A percentile compares a stretch with the other conserved stretches of the same genome.
These are phyloP conservation scores for Probosciger aterrimus DNA, from an alignment of 2,113 vertebrate species.

Conservation along the genomic window DNA sequence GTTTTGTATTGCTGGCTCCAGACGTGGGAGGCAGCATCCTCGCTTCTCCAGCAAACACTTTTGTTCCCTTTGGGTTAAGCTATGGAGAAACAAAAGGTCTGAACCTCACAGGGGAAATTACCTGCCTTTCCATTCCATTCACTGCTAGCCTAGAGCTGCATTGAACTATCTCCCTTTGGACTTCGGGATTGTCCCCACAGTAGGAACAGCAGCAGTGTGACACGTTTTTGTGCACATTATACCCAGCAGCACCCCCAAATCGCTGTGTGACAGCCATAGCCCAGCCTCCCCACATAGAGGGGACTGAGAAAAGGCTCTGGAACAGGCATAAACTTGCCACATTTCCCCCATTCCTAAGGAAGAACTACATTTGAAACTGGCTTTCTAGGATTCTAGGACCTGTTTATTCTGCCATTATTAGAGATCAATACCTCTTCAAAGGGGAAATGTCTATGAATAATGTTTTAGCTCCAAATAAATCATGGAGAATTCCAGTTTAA, in stretches of 20 bases:
- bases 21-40: not conserved
- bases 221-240: not conserved
- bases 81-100: not conserved
- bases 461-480: conserved; percentile 61
- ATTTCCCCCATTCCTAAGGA: not conserved
- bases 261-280: not conserved
- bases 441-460: conserved; percentile 39
- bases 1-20: not conserved
- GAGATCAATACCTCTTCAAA: conserved; percentile 43
- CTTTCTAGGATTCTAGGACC: not conserved
- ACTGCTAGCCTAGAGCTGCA: not conserved
- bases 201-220: not conserved
- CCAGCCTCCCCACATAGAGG: not conserved
- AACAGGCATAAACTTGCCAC: not conserved
- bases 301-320: not conserved
- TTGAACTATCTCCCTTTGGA: not conserved
- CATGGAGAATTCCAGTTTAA: conserved; percentile 63
- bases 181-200: not conserved
- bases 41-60: not conserved
- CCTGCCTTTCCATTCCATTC: not conserved
- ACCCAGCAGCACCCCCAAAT: not conserved
- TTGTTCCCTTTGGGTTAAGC: not conserved
- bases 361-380: not conserved
- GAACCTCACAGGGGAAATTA: not conserved
- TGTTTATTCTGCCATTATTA: conserved; percentile 14